A percentile compares a stretch with the other conserved stretches of the same genome.
These are phyloP conservation scores for Caradrina kadenii DNA, from an alignment of 2,888 invertebrate species.

Conservation along the genomic window DNA sequence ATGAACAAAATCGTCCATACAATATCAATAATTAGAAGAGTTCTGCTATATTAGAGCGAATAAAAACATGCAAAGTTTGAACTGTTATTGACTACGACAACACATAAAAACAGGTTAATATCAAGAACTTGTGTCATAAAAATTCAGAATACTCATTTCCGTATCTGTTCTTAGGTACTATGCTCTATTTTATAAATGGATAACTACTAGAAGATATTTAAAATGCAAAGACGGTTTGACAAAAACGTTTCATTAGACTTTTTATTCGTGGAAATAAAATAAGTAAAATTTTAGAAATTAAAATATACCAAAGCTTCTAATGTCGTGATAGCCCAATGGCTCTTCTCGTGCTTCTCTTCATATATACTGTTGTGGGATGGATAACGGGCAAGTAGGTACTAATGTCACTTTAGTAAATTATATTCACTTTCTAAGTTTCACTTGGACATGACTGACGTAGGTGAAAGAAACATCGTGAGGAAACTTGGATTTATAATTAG, in stretches of 20 bases:
- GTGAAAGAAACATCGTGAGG: too few relatives aligned
- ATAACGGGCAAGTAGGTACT: too few relatives aligned
- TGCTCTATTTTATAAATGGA: conserved; percentile 16
- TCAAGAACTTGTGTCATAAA: conserved; percentile 61
- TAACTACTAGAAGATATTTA: background rate
- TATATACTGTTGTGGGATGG: too few relatives aligned
- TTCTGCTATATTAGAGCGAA: conserved; percentile 9
- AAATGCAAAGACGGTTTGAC: background rate
- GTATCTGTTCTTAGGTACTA: conserved; percentile 18
- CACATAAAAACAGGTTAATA: conserved; percentile 56
- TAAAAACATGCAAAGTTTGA: conserved; percentile 37
- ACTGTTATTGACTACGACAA: conserved; percentile 19
- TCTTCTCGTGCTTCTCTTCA: too few relatives aligned
- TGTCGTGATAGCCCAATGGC: too few relatives aligned
- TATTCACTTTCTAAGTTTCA: too few relatives aligned
- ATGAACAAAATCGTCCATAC: background rate
- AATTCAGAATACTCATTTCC: conserved; percentile 55
- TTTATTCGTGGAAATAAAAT: background rate
- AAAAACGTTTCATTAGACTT: background rate
- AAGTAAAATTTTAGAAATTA: background rate
- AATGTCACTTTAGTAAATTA: too few relatives aligned
- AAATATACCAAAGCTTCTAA: background rate
- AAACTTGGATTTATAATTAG: too few relatives aligned
- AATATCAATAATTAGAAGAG: background rate
- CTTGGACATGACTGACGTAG: too few relatives aligned